Evolutionary conservation across 1,140 invertebrate species (phyloP).

Genomic region (Dreissena rostriformis): DNA sequence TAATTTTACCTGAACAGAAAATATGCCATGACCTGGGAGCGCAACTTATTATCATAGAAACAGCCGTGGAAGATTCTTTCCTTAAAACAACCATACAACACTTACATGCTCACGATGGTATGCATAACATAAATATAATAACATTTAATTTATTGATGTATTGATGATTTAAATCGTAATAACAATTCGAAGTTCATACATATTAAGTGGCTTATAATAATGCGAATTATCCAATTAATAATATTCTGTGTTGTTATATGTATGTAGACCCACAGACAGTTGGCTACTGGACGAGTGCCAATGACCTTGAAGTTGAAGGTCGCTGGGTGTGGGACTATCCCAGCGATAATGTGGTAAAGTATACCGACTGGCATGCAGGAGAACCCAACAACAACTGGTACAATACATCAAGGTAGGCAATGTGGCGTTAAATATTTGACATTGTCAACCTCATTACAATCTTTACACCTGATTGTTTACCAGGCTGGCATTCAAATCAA

Average conservation of each 20-base stretch:
- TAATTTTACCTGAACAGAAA: constrained; percentile 8
- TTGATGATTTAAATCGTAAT: too few species aligned
- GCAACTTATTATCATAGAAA: constrained; percentile 7
- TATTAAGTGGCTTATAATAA: too few species aligned
- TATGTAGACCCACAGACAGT: constrained; percentile 22
- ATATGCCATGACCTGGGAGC: constrained; percentile 3
- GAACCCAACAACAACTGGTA: constrained; percentile 46
- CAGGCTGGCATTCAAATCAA: too few species aligned
- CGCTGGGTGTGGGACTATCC: constrained; percentile 39
- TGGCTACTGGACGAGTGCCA: constrained; percentile 44
- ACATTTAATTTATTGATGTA: too few species aligned
- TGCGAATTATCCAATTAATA: too few species aligned
- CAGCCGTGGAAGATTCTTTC: constrained; percentile 14
- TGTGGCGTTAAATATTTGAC: too few species aligned
- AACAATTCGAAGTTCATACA: too few species aligned
- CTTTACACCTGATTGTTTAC: too few species aligned
- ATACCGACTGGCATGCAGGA: constrained; percentile 33
- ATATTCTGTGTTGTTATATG: too few species aligned
- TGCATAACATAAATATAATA: not conserved
- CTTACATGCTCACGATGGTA: constrained; percentile 32
- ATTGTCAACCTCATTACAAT: too few species aligned
- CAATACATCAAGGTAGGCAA: not conserved
- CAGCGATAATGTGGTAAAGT: not conserved
- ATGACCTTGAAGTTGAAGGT: constrained; percentile 46
- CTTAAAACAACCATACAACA: constrained; percentile 14